Percentiles rank a stretch among this genome's conserved stretches.
Evolutionary conservation across 2,113 vertebrate genomes (phyloP).

Genomic region (Geococcyx californianus): DNA sequence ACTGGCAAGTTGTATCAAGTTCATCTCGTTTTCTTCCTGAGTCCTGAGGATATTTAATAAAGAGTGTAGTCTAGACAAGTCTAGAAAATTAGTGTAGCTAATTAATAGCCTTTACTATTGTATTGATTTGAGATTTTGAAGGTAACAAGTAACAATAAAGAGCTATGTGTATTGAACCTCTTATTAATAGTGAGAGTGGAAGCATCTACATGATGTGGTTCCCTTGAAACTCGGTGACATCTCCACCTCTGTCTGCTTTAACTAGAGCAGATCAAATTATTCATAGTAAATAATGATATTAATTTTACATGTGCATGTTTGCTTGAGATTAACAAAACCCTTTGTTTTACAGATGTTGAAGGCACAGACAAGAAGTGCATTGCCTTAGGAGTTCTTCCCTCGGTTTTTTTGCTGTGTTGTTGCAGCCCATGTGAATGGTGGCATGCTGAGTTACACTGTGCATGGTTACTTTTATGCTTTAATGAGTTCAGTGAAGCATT

Average conservation of each 20-base stretch:
- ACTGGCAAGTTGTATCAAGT: slow-evolving; percentile 19
- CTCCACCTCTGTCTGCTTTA: not conserved
- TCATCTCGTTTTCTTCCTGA: not conserved
- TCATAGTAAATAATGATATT: not conserved
- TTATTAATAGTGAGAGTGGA: not conserved
- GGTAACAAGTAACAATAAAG: not conserved
- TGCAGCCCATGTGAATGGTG: not conserved
- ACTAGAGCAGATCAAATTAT: not conserved
- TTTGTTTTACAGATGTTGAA: not conserved
- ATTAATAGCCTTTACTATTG: not conserved
- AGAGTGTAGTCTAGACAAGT: not conserved
- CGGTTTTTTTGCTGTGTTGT: not conserved
- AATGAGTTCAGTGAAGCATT: not conserved
- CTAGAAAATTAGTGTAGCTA: not conserved
- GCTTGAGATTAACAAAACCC: not conserved
- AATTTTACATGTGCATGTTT: not conserved
- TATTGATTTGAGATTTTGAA: not conserved
- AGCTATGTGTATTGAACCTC: not conserved
- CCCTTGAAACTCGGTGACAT: not conserved
- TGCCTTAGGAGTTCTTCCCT: not conserved
- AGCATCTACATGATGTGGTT: not conserved
- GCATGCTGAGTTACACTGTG: not conserved
- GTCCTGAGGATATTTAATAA: not conserved
- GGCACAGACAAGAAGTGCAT: not conserved
- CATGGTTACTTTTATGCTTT: not conserved